Base-by-base conservation (phyloP, 2,888 invertebrate species). In the Automeris io region DNA sequence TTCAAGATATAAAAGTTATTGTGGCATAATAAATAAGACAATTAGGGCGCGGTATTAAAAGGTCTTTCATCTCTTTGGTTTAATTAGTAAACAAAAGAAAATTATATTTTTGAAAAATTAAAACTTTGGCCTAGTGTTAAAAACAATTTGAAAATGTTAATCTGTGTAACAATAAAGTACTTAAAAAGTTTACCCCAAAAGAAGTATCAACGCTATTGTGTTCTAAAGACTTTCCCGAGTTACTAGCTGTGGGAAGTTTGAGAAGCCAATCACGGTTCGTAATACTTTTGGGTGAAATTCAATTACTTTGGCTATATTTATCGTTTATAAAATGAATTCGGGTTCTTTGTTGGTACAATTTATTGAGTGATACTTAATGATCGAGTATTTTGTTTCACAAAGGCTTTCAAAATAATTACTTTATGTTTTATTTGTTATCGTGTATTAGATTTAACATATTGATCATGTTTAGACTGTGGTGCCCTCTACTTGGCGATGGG, bases 321-420 rank as follows among this genome's bases (percentile, higher is more conserved):
- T 29, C 26, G 13, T 8, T 8, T 16, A 7, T 5, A 25, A 6
- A 25, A 25, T n/a, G n/a, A n/a, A n/a, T n/a, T 7, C 25, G 8
- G 26, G 16, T 7, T 16, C 26, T 16, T 29, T 29, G 26, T 29
- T 16, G 26, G 12, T 23, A 16, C 2, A 29, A 29, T 29, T 33
- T 38, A 43, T 31, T 40, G 43, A 36, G 44, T 49, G 47, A 42
- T 49, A 47, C 40, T 54, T 45, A 49, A 43, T 51, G 2, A 16
- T 3, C 19, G 4, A 26, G 29, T 29, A 4, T 16, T 7, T 16
- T 16, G 16, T 16, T 16, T 4, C 2, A 2, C 16, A 16, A 4
- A 1, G 8, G n/a, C n/a, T n/a, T n/a, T n/a, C n/a, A n/a, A n/a
- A n/a, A n/a, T n/a, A n/a, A n/a, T n/a, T n/a, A n/a, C n/a, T n/a